These are phyloP conservation scores for Choristoneura rosaceana DNA, from an alignment of 2,888 invertebrate genomes.

Conservation along the genomic window DNA sequence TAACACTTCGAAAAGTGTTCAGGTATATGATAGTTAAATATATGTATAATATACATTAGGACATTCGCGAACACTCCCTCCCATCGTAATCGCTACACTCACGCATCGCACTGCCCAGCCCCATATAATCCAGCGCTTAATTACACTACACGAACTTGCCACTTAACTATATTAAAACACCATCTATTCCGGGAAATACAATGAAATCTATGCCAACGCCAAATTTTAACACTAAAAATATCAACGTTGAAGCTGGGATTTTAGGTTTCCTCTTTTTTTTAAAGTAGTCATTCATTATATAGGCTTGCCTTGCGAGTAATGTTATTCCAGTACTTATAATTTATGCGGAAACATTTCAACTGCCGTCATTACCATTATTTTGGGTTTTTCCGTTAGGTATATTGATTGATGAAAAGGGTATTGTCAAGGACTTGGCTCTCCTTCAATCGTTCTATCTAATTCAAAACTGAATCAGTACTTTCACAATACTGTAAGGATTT, in stretches of 20 bases:
- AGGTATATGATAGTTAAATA: slow-evolving; percentile 20
- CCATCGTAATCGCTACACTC: slow-evolving; percentile 57
- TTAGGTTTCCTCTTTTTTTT: slow-evolving; percentile 13
- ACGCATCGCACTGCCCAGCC: slow-evolving; percentile 47
- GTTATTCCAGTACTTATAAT: too few relatives aligned
- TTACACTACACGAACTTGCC: slow-evolving; percentile 60
- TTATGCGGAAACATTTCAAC: too few relatives aligned
- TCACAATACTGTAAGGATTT: not conserved
- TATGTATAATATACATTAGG: slow-evolving; percentile 43
- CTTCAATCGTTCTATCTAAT: too few relatives aligned
- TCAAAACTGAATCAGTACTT: too few relatives aligned
- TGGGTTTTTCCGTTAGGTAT: not conserved
- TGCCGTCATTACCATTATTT: not conserved
- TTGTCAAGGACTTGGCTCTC: too few relatives aligned
- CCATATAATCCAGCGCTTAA: slow-evolving; percentile 56
- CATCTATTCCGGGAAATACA: slow-evolving; percentile 69
- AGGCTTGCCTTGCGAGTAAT: not conserved
- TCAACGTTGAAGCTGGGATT: slow-evolving; percentile 14
- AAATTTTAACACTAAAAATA: slow-evolving; percentile 13
- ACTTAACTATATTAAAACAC: slow-evolving; percentile 70
- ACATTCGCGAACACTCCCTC: slow-evolving; percentile 62
- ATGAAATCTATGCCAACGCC: slow-evolving; percentile 50
- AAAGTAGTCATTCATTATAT: not conserved
- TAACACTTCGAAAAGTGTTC: slow-evolving; percentile 4
- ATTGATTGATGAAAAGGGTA: not conserved